These are phyloP conservation scores for Microhierax caerulescens DNA, from an alignment of 2,797 vertebrate genomes.

Conservation along the genomic window DNA sequence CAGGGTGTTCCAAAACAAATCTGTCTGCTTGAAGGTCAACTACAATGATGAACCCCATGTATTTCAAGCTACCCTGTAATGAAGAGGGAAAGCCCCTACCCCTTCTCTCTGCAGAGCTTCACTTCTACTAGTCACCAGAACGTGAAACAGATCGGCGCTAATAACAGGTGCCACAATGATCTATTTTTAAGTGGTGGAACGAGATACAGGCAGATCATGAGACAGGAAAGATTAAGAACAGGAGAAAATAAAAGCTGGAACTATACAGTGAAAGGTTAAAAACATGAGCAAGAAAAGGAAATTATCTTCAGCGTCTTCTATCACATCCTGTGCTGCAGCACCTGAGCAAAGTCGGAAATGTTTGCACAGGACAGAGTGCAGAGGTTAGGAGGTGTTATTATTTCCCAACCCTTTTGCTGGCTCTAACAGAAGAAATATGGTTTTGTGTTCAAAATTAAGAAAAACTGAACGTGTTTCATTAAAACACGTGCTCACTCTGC, in stretches of 20 bases:
- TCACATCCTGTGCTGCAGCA: background rate
- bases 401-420: background rate
- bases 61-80: background rate
- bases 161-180: conserved; percentile 35
- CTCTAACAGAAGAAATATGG: background rate
- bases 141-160: background rate
- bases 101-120: background rate
- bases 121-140: background rate
- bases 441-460: background rate
- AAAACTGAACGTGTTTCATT: background rate
- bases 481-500: background rate
- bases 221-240: conserved; percentile 34
- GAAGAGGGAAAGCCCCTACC: background rate
- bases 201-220: background rate
- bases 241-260: conserved; percentile 37
- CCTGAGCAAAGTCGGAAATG: background rate
- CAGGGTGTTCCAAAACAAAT: background rate
- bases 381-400: background rate
- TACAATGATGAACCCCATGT: background rate
- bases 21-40: background rate
- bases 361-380: background rate
- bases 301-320: conserved; percentile 11
- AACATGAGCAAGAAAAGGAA: conserved; percentile 22
- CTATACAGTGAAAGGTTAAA: background rate
- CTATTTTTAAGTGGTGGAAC: conserved; percentile 23